phyloP scores from a whole-genome alignment of 2,797 vertebrate species.

The Onychomys torridus region DNA sequence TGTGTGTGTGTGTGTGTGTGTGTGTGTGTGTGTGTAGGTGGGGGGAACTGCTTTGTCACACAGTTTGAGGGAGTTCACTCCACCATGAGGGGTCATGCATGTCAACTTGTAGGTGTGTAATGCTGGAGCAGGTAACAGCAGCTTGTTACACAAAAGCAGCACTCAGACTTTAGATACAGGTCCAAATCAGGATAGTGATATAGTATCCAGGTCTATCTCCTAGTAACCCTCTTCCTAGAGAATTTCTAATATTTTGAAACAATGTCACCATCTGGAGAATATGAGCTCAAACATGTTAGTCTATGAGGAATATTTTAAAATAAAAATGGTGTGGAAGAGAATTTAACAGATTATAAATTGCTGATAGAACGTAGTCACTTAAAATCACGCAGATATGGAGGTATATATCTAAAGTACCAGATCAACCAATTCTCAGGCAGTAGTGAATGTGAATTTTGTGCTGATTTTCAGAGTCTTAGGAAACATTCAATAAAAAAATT shows the following conservation, averaged over 20 bases:
- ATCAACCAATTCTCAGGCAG: not conserved
- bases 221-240: not conserved
- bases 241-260: not conserved
- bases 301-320: not conserved
- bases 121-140: not conserved
- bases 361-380: not conserved
- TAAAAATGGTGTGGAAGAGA: not conserved
- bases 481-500: not conserved
- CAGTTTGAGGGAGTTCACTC: not conserved
- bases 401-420: not conserved
- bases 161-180: not conserved
- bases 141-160: not conserved
- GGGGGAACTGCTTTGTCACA: not conserved
- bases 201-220: not conserved
- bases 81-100: too few species aligned
- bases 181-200: not conserved
- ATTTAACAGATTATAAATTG: not conserved
- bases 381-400: not conserved
- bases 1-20: too few species aligned
- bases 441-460: too few species aligned
- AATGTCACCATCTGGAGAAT: not conserved
- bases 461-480: not conserved
- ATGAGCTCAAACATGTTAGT: not conserved
- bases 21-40: too few species aligned
- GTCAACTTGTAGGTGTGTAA: not conserved